Conservation (phyloP, 2,113 vertebrate genomes). For the Triplophysa tibetana region DNA sequence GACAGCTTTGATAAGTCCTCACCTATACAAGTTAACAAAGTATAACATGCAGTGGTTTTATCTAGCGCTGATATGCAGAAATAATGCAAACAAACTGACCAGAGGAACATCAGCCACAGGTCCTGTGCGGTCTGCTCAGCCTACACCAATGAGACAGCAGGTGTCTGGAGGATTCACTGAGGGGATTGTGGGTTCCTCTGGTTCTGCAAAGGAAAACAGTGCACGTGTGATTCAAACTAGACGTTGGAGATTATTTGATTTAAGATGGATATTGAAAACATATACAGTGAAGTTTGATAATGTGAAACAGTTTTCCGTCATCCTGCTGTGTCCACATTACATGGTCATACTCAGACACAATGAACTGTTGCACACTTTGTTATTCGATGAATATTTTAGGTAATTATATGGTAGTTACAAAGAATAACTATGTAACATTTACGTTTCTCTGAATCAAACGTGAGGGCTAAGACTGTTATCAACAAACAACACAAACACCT, state of each 20-base stretch:
- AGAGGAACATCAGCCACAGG: slow-evolving; percentile 85
- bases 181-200: slow-evolving; percentile 8
- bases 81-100: slow-evolving; percentile 66
- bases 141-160: slow-evolving; percentile 82
- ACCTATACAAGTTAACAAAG: neutral
- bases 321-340: no score
- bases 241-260: no score
- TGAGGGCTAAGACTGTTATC: slow-evolving; percentile 66
- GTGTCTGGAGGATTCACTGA: slow-evolving; percentile 3
- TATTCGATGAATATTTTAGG: no score
- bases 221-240: no score
- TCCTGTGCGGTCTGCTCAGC: slow-evolving; percentile 91
- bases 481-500: no score
- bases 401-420: no score
- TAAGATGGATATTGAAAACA: neutral
- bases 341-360: no score
- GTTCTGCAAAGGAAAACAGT: neutral
- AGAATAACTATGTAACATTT: neutral
- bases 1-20: neutral
- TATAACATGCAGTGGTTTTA: no score
- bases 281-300: neutral
- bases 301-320: no score
- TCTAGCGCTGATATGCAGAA: neutral
- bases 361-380: no score
- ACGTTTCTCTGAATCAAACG: slow-evolving; percentile 7